Evolutionary conservation across 53 echinoderm and acorn worm genomes (phyloP).

Genomic region (Patiria pectinifera): DNA sequence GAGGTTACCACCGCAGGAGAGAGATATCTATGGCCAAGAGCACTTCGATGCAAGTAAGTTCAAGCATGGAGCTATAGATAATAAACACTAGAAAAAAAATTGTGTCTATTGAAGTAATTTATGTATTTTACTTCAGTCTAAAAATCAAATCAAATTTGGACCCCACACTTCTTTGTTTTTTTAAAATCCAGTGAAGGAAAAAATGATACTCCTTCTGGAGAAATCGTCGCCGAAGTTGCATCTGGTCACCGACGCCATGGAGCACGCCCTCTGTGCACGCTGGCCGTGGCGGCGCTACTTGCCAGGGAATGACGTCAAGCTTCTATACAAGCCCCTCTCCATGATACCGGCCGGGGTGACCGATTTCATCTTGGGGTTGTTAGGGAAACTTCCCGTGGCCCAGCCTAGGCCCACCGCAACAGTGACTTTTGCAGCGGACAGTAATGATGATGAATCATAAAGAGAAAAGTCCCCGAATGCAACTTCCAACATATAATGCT

Average conservation of each 20-base stretch:
- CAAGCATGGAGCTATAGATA: neutral
- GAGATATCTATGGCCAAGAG: constrained; percentile 54
- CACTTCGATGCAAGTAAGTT: constrained; percentile 54
- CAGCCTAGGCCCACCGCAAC: neutral
- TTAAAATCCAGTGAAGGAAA: neutral
- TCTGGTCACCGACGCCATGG: constrained; percentile 69
- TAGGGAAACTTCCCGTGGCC: neutral
- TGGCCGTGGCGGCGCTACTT: constrained; percentile 72
- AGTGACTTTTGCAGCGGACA: constrained; percentile 11
- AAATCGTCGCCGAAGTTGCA: neutral
- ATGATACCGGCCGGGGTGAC: constrained; percentile 55
- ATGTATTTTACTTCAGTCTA: no score
- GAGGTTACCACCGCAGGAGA: constrained; percentile 52
- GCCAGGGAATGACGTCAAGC: constrained; percentile 66
- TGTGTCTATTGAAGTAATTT: no score
- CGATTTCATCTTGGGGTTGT: neutral
- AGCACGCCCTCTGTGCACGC: constrained; percentile 71
- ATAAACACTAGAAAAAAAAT: no score
- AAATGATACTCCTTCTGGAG: neutral
- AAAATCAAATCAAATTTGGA: no score
- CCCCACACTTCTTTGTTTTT: neutral
- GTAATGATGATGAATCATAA: neutral
- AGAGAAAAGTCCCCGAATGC: no score
- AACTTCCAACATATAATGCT: no score
- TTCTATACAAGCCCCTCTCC: constrained; percentile 58